A percentile compares a stretch with the other conserved stretches of the same genome.
Conservation (phyloP, 2,113 vertebrate species). For the Agapornis roseicollis region DNA sequence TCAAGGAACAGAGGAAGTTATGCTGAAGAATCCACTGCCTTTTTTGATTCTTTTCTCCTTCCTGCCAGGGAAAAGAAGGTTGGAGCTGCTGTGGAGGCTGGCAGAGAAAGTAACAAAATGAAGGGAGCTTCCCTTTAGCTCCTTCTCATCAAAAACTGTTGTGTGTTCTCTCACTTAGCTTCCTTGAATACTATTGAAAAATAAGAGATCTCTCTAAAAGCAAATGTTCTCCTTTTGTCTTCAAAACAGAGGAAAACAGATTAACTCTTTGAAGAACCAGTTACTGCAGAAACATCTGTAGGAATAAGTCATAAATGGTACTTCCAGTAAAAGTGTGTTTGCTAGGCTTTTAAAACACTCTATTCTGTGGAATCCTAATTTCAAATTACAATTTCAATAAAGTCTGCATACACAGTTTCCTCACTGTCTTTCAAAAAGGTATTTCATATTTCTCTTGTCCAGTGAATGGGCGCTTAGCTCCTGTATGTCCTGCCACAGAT, state of each 20-base stretch:
- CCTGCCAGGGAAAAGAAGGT: background rate
- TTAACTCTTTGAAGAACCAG: background rate
- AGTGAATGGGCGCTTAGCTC: background rate
- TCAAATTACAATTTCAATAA: background rate
- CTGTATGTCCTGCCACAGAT: background rate
- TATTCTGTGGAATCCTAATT: background rate
- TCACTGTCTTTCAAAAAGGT: background rate
- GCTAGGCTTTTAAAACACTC: background rate
- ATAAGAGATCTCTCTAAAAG: background rate
- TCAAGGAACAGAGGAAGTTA: constrained; percentile 36
- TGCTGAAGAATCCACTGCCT: background rate
- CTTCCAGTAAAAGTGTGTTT: background rate
- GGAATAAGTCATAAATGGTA: background rate
- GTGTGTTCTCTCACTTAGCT: background rate
- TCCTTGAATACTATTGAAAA: background rate
- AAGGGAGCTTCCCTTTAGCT: constrained; percentile 1
- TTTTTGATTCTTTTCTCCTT: constrained; percentile 11
- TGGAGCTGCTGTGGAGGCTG: background rate
- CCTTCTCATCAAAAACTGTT: background rate
- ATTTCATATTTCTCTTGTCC: background rate
- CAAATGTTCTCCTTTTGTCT: background rate
- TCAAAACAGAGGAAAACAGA: background rate
- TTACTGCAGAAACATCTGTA: background rate
- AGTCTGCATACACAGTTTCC: background rate
- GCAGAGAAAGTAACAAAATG: background rate